Percentiles rank a stretch among this genome's conserved stretches.
These are phyloP conservation scores for Rhizomys pruinosus DNA, from an alignment of 2,113 vertebrate species.

Conservation along the genomic window DNA sequence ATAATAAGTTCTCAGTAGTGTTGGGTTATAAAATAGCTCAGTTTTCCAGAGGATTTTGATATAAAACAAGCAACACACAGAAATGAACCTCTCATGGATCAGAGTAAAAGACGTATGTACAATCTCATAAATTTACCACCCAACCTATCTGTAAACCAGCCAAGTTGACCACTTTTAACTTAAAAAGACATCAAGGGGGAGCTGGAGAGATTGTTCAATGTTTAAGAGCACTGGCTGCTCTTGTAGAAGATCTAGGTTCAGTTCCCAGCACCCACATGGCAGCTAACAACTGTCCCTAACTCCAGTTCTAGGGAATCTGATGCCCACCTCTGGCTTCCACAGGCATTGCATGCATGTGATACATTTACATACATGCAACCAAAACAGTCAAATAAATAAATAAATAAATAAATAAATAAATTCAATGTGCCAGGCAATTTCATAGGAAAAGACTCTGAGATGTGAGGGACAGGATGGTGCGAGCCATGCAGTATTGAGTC, in stretches of 20 bases:
- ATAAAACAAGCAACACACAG: slow-evolving; percentile 37
- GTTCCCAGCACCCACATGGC: too few relatives aligned
- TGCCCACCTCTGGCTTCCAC: too few relatives aligned
- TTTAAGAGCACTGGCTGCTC: too few relatives aligned
- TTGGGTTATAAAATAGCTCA: background rate
- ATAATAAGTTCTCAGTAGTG: background rate
- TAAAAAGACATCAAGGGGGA: background rate
- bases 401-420: too few relatives aligned
- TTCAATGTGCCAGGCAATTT: background rate
- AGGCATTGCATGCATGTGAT: too few relatives aligned
- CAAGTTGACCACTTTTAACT: background rate
- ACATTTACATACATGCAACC: too few relatives aligned
- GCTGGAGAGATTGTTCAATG: too few relatives aligned
- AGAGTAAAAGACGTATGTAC: background rate
- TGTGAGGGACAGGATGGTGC: background rate
- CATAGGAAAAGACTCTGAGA: background rate
- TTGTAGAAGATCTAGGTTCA: too few relatives aligned
- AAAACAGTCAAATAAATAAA: too few relatives aligned
- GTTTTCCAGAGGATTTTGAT: slow-evolving; percentile 2
- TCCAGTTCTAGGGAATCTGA: too few relatives aligned
- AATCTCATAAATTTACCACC: background rate
- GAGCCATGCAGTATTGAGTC: background rate
- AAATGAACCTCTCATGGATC: background rate
- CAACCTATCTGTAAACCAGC: background rate
- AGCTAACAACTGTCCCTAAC: too few relatives aligned